A percentile compares a stretch with the other conserved stretches of the same genome.
phyloP scores from a whole-genome alignment of 1,140 invertebrate species.

The Pinna nobilis region DNA sequence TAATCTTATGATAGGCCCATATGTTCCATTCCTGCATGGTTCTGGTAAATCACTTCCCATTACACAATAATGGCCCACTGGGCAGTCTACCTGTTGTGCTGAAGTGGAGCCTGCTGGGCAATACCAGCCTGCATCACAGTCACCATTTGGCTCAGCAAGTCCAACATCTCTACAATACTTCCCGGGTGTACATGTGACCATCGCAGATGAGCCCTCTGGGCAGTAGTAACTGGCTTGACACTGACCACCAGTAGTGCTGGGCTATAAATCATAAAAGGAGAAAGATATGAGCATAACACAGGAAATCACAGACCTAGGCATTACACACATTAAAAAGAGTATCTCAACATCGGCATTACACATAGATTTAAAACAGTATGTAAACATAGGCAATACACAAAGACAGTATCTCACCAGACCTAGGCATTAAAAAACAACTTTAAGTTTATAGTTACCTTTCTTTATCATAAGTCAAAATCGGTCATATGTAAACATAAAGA shows the following conservation, averaged over 20 bases:
- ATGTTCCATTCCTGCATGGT: constrained; percentile 69
- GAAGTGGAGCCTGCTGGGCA: constrained; percentile 62
- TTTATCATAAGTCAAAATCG: too few relatives aligned
- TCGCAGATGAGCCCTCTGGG: constrained; percentile 58
- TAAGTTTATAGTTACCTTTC: too few relatives aligned
- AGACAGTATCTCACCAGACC: too few relatives aligned
- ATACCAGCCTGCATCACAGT: constrained; percentile 68
- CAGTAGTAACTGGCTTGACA: constrained; percentile 67
- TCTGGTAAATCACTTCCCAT: constrained; percentile 61
- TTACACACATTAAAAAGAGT: too few relatives aligned
- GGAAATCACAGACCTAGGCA: too few relatives aligned
- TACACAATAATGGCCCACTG: constrained; percentile 67
- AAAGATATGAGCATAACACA: background rate
- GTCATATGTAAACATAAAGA: too few relatives aligned
- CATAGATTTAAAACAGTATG: too few relatives aligned
- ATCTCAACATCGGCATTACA: too few relatives aligned
- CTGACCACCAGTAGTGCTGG: constrained; percentile 59
- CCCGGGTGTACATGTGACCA: constrained; percentile 64
- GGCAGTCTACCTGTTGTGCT: constrained; percentile 58
- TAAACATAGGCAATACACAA: too few relatives aligned
- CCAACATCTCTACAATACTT: constrained; percentile 65
- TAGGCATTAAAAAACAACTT: too few relatives aligned
- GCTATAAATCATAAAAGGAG: constrained; percentile 36
- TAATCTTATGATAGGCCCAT: constrained; percentile 48
- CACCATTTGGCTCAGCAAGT: constrained; percentile 51